Percentiles rank a stretch among this genome's conserved stretches.
Evolutionary conservation across 1,140 invertebrate genomes (phyloP).

Genomic region (Colletes gigas): DNA sequence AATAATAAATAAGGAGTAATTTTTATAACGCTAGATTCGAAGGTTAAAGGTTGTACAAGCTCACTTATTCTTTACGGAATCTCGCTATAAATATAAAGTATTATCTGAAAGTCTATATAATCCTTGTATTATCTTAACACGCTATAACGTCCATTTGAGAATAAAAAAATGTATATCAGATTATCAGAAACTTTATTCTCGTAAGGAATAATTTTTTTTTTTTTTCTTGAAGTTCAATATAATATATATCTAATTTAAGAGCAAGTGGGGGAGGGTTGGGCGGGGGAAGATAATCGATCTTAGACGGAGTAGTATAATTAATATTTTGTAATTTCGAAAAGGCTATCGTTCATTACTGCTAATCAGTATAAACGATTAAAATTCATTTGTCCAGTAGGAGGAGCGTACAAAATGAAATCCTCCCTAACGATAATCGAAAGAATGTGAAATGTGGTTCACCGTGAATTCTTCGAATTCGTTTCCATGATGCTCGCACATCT

Average conservation of each 20-base stretch:
- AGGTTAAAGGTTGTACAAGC: constrained; percentile 51
- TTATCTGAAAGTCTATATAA: constrained; percentile 57
- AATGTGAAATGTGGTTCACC: constrained; percentile 5
- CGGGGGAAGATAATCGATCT: not conserved
- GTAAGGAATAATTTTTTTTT: constrained; percentile 35
- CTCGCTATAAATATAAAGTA: constrained; percentile 61
- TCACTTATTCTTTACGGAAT: constrained; percentile 54
- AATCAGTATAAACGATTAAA: constrained; percentile 52
- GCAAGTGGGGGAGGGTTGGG: constrained; percentile 12
- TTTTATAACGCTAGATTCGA: constrained; percentile 32
- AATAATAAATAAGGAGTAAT: constrained; percentile 30
- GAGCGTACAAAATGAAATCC: constrained; percentile 43
- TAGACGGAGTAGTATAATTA: constrained; percentile 28
- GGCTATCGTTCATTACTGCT: constrained; percentile 48
- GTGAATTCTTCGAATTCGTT: constrained; percentile 11
- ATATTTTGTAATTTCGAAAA: constrained; percentile 39
- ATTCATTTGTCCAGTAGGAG: constrained; percentile 42
- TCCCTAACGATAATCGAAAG: constrained; percentile 35
- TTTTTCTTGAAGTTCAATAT: constrained; percentile 33
- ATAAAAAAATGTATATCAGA: constrained; percentile 59
- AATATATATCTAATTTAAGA: constrained; percentile 52
- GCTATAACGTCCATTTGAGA: constrained; percentile 56
- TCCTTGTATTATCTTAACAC: constrained; percentile 61
- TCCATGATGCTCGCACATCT: constrained; percentile 28
- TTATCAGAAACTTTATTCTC: constrained; percentile 55